Evolutionary conservation across 2,797 vertebrate species (phyloP).

Genomic region (Sarcoramphus papa): DNA sequence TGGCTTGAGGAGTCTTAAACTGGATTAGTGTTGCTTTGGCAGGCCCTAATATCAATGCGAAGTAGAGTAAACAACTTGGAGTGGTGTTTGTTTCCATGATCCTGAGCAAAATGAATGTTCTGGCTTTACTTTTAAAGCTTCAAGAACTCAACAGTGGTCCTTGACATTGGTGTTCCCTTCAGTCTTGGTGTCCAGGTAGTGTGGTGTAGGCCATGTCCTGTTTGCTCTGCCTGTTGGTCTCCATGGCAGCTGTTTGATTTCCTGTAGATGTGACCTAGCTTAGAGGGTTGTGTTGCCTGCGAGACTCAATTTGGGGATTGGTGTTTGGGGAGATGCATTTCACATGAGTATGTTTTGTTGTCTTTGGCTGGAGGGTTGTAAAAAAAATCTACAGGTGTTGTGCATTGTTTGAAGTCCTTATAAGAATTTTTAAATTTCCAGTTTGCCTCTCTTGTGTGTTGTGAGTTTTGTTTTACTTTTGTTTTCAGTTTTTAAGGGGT

Average conservation of each 20-base stretch:
- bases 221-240: neutral
- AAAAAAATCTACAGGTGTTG: neutral
- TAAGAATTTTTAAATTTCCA: neutral
- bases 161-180: neutral
- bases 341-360: neutral
- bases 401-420: neutral
- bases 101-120: neutral
- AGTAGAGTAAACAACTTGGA: neutral
- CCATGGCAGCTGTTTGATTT: neutral
- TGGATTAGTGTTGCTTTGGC: neutral
- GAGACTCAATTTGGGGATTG: neutral
- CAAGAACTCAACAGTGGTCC: neutral
- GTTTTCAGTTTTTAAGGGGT: neutral
- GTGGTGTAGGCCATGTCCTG: neutral
- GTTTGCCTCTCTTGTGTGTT: neutral
- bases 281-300: neutral
- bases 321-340: neutral
- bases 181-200: neutral
- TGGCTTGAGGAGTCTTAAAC: neutral
- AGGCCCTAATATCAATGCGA: neutral
- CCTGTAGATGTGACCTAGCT: neutral
- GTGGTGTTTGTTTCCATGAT: neutral
- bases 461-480: neutral
- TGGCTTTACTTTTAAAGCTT: neutral
- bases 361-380: neutral